Percentiles rank a stretch among this genome's conserved stretches.
Evolutionary conservation across 2,888 invertebrate genomes (phyloP).

Genomic region (Silvanus unidentatus): DNA sequence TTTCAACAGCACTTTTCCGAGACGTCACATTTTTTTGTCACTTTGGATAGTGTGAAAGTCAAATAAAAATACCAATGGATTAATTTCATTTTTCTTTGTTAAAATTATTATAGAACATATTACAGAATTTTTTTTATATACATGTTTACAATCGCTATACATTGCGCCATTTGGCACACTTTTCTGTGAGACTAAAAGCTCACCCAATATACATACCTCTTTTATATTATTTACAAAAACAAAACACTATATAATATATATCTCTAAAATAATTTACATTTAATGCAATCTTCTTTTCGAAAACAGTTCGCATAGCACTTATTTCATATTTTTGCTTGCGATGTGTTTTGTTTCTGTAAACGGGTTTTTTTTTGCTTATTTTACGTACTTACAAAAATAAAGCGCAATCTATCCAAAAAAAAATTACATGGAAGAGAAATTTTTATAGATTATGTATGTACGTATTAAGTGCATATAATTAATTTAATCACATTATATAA

Average conservation of each 20-base stretch:
- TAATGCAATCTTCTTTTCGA: neutral
- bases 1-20: too few relatives aligned
- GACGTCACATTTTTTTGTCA: neutral
- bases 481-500: too few relatives aligned
- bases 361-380: constrained; percentile 8
- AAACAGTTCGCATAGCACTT: neutral
- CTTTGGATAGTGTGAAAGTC: neutral
- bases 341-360: constrained; percentile 3
- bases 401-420: constrained; percentile 18
- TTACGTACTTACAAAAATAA: constrained; percentile 27
- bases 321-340: too few relatives aligned
- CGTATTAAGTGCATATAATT: too few relatives aligned
- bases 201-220: constrained; percentile 24
- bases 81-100: constrained; percentile 36
- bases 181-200: constrained; percentile 34
- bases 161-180: constrained; percentile 40
- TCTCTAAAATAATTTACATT: constrained; percentile 1
- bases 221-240: constrained; percentile 15
- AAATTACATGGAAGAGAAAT: neutral
- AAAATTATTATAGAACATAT: constrained; percentile 45
- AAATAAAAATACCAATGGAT: constrained; percentile 26
- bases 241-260: constrained; percentile 4
- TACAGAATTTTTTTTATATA: constrained; percentile 40
- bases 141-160: constrained; percentile 42
- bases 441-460: too few relatives aligned